Percentiles rank a stretch among this genome's conserved stretches.
phyloP scores from a whole-genome alignment of 1,140 invertebrate species.

The Eufriesea mexicana region DNA sequence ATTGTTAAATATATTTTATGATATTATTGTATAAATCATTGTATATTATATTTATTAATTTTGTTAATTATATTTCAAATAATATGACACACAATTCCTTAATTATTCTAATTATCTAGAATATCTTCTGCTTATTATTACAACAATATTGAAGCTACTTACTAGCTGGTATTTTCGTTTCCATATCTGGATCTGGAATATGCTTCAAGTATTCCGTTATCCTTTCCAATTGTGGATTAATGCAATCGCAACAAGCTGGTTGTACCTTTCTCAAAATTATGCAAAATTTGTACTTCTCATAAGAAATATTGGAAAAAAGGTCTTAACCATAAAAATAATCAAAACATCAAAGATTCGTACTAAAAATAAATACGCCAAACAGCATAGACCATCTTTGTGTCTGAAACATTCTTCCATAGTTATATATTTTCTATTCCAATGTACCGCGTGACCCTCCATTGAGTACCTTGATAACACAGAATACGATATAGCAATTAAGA shows the following conservation, averaged over 20 bases:
- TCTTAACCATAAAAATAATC: background rate
- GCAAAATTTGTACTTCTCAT: constrained; percentile 14
- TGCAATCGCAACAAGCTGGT: constrained; percentile 31
- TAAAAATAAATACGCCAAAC: constrained; percentile 89
- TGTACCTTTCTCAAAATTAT: constrained; percentile 35
- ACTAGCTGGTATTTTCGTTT: constrained; percentile 75
- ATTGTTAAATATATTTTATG: no score
- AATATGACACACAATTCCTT: no score
- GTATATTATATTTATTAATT: no score
- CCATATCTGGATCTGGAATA: constrained; percentile 72
- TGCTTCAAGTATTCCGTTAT: constrained; percentile 77
- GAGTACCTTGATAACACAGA: constrained; percentile 82
- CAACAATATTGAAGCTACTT: constrained; percentile 18
- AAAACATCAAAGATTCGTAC: constrained; percentile 69
- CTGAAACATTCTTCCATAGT: constrained; percentile 86
- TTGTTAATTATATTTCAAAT: no score
- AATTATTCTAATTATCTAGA: background rate
- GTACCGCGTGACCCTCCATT: constrained; percentile 90
- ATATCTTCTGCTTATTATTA: background rate
- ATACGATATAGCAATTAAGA: no score
- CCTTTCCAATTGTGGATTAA: constrained; percentile 77
- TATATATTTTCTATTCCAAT: constrained; percentile 89
- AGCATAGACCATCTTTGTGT: constrained; percentile 89
- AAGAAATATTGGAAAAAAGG: background rate
- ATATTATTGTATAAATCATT: no score